Evolutionary conservation across 2,888 invertebrate species (phyloP), one percentile per base, ranked within the genome.

Genomic region (Rhagonycha lutea): DNA sequence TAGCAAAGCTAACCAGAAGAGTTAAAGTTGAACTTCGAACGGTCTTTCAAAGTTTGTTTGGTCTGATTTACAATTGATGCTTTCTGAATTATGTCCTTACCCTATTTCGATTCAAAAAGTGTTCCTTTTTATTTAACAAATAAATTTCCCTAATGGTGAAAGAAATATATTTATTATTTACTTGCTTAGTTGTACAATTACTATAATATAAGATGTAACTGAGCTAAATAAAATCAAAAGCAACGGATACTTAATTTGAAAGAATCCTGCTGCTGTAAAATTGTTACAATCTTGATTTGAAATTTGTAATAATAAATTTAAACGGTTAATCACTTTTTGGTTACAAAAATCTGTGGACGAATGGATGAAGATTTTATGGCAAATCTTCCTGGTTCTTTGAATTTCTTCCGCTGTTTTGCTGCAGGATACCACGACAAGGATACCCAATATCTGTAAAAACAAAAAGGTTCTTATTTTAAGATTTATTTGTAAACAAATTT

Each of bases 281-380:
- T 18, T 14, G 11, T 69, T 72, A 23, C 67, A 72, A 61, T 72
- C 61, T 28, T 47, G 32, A n/a, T 14, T 72, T 68, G 77, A n/a
- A n/a, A 47, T 47, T 47, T 47, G 72, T 2, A 76, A 72, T n/a
- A 80, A 61, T 32, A 79, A 70, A 12, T 62, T 71, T 67, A 80
- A 68, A 26, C 74, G 65, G 0, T 70, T 65, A n/a, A 76, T 67
- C n/a, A 69, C 7, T n/a, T 47, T 47, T 8, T n/a, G 1, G 7
- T 47, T 47, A 8, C 7, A 12, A 32, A 12, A 12, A 1, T 47
- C 47, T 7, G 47, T 4, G 2, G 81, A 78, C n/a, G 81, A 23
- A 61, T 79, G 76, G 18, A 79, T 78, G 1, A 82, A 73, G 7
- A 82, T 65, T 63, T 78, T 80, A 63, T 79, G 80, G 68, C 79